Evolutionary conservation across 1,140 invertebrate species (phyloP).

Genomic region (Diabrotica undecimpunctata): DNA sequence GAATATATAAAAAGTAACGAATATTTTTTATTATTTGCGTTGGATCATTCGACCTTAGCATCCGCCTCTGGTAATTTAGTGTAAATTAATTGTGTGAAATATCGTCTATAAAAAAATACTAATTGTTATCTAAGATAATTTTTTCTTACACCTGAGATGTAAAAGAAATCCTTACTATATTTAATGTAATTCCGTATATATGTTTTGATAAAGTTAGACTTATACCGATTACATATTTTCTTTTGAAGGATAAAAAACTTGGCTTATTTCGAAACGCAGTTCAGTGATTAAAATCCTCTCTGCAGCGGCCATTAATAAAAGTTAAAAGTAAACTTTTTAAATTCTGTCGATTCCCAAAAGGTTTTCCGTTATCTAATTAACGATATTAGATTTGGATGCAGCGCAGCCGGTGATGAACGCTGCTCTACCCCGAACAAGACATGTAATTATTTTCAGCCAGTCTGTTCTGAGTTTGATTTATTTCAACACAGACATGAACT

Average conservation of each 20-base stretch:
- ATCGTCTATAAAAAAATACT: too few relatives aligned
- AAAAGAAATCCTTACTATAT: too few relatives aligned
- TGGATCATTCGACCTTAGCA: too few relatives aligned
- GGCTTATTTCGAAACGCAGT: not conserved
- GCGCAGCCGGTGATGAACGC: constrained; percentile 42
- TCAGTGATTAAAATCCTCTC: not conserved
- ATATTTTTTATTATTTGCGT: too few relatives aligned
- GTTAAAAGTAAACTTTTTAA: constrained; percentile 32
- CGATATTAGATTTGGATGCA: constrained; percentile 47
- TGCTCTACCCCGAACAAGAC: constrained; percentile 26
- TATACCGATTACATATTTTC: too few relatives aligned
- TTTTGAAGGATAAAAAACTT: not conserved
- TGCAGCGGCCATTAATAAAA: constrained; percentile 25
- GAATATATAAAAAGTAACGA: too few relatives aligned
- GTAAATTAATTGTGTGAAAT: too few relatives aligned
- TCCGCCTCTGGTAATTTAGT: too few relatives aligned
- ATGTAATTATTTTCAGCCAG: constrained; percentile 42
- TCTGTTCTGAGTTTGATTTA: constrained; percentile 47
- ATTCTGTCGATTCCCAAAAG: constrained; percentile 38
- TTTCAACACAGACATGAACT: constrained; percentile 45
- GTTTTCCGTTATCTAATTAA: constrained; percentile 47
- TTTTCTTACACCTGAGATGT: too few relatives aligned
- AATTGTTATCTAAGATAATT: too few relatives aligned
- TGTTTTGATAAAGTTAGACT: not conserved
- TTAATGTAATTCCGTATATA: too few relatives aligned